These are phyloP conservation scores for Sarcophaga rosellei DNA, from an alignment of 2,888 invertebrate genomes.

Conservation along the genomic window DNA sequence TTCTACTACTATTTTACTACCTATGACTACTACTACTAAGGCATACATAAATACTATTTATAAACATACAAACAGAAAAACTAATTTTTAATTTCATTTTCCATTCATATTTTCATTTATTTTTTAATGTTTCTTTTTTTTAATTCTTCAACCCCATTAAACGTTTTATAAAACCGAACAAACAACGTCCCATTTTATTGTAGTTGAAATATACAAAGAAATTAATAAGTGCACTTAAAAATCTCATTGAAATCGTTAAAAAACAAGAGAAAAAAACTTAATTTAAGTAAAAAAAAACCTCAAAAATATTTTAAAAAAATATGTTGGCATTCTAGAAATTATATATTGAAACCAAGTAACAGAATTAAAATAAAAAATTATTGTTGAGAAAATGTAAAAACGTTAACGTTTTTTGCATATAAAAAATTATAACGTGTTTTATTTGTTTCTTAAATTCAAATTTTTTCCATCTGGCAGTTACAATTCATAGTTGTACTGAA, in stretches of 20 bases:
- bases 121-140: conserved; percentile 34
- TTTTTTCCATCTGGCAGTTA: neutral
- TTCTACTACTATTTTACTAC: conserved; percentile 45
- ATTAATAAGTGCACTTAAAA: conserved; percentile 60
- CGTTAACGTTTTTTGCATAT: conserved; percentile 21
- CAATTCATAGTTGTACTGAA: too few relatives aligned
- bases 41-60: too few relatives aligned
- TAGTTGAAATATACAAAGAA: conserved; percentile 11
- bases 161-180: neutral
- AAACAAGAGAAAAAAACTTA: conserved; percentile 37
- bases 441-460: neutral
- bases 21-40: neutral
- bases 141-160: conserved; percentile 10
- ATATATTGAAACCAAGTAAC: conserved; percentile 36
- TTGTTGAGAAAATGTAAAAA: conserved; percentile 47
- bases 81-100: too few relatives aligned
- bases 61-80: too few relatives aligned
- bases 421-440: neutral
- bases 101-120: too few relatives aligned
- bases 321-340: conserved; percentile 61
- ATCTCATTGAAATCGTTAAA: conserved; percentile 44
- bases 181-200: conserved; percentile 38
- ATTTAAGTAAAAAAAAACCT: conserved; percentile 38
- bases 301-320: conserved; percentile 29
- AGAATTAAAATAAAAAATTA: conserved; percentile 39